phyloP scores from a whole-genome alignment of 2,113 vertebrate species.

The Dicentrarchus labrax region DNA sequence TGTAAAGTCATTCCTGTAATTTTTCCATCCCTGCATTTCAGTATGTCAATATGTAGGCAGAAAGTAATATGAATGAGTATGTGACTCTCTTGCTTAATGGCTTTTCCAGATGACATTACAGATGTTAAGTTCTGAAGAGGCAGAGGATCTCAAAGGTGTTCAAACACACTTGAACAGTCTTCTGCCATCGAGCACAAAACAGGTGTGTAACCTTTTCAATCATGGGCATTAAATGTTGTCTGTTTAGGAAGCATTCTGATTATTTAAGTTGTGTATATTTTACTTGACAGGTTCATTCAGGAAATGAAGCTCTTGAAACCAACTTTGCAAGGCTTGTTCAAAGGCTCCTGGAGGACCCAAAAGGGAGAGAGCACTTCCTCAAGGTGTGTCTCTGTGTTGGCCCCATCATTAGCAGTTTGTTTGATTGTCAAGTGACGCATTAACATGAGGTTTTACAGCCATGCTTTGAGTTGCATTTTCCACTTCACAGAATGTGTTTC shows the following conservation, averaged over 20 bases:
- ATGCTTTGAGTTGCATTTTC: neutral
- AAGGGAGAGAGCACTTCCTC: conserved; percentile 68
- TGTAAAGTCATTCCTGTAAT: neutral
- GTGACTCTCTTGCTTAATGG: neutral
- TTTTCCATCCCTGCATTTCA: neutral
- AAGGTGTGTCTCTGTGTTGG: conserved; percentile 52
- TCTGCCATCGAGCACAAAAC: conserved; percentile 37
- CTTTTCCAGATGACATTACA: conserved; percentile 69
- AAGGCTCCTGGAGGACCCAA: conserved; percentile 70
- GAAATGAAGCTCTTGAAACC: conserved; percentile 62
- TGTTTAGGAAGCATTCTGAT: neutral
- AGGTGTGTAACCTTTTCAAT: conserved; percentile 45
- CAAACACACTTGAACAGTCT: conserved; percentile 58
- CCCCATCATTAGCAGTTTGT: neutral
- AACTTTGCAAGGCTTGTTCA: conserved; percentile 71
- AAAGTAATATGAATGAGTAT: neutral
- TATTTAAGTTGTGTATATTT: conserved; percentile 19
- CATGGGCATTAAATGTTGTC: neutral
- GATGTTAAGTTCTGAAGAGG: conserved; percentile 66
- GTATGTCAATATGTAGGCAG: neutral
- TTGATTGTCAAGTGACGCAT: neutral
- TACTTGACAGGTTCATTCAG: conserved; percentile 50
- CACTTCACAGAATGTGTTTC: conserved; percentile 76
- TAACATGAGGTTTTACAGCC: neutral
- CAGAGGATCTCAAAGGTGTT: conserved; percentile 60